These are phyloP conservation scores for Ectemnius continuus DNA, from an alignment of 2,888 invertebrate genomes.

Conservation along the genomic window DNA sequence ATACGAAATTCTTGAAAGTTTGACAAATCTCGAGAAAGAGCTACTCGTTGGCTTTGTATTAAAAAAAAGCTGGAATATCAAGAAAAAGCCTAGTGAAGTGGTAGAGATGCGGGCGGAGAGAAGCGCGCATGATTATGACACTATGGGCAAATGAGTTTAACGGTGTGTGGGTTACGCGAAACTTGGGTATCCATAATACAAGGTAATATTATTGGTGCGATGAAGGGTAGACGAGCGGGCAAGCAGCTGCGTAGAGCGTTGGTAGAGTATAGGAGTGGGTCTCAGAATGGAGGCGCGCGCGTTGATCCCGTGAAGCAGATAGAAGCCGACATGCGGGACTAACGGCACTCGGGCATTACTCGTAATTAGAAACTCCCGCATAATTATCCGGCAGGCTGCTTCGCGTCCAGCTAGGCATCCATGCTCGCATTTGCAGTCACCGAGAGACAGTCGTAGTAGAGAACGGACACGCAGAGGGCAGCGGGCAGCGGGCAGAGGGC, in stretches of 20 bases:
- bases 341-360: conserved; percentile 58
- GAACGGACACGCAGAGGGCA: not conserved
- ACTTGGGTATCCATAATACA: not conserved
- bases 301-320: conserved; percentile 30
- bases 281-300: conserved; percentile 3
- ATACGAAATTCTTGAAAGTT: too few species aligned
- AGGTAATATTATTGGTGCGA: not conserved
- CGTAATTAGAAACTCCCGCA: conserved; percentile 71
- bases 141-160: not conserved
- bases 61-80: not conserved
- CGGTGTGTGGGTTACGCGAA: not conserved
- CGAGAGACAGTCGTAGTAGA: too few species aligned
- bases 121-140: not conserved
- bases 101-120: not conserved
- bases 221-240: not conserved
- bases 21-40: too few species aligned
- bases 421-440: too few species aligned
- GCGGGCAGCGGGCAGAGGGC: conserved; percentile 22
- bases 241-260: conserved; percentile 12
- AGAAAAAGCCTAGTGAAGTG: not conserved
- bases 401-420: conserved; percentile 58
- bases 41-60: not conserved
- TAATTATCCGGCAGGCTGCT: conserved; percentile 64
- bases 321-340: conserved; percentile 38
- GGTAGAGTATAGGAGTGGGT: conserved; percentile 13